Percentiles rank a stretch among this genome's conserved stretches.
These are phyloP conservation scores for Pantelozetes paolii DNA, from an alignment of 2,888 invertebrate genomes.

Conservation along the genomic window DNA sequence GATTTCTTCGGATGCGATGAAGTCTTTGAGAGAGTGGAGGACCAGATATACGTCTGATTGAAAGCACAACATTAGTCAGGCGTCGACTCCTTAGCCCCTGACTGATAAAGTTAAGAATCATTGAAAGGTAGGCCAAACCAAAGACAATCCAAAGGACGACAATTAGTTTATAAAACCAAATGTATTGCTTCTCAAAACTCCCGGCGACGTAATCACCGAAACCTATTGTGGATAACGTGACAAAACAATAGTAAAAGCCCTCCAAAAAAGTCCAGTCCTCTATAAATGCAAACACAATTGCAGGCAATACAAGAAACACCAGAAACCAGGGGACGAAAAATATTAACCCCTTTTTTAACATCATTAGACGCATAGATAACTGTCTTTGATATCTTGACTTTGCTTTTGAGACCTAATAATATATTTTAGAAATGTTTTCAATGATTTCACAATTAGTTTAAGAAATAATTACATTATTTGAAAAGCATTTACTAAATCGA, in stretches of 20 bases:
- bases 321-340: slow-evolving; percentile 84
- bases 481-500: slow-evolving; percentile 60
- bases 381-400: slow-evolving; percentile 30
- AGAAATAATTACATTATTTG: slow-evolving; percentile 39
- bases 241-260: slow-evolving; percentile 74
- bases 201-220: slow-evolving; percentile 84
- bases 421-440: neutral
- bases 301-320: slow-evolving; percentile 79
- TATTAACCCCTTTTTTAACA: slow-evolving; percentile 55
- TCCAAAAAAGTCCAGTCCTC: slow-evolving; percentile 76
- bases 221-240: slow-evolving; percentile 62
- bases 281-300: slow-evolving; percentile 74
- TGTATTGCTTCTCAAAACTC: slow-evolving; percentile 47
- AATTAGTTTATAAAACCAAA: slow-evolving; percentile 69
- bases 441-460: neutral
- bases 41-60: slow-evolving; percentile 40
- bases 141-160: slow-evolving; percentile 84
- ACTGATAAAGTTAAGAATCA: slow-evolving; percentile 57
- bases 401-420: neutral
- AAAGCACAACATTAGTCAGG: slow-evolving; percentile 42
- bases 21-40: slow-evolving; percentile 4
- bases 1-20: slow-evolving; percentile 9
- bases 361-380: slow-evolving; percentile 33
- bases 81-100: slow-evolving; percentile 39
- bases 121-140: slow-evolving; percentile 81